Conservation (phyloP, 2,888 invertebrate species). For the Oscheius sp. region DNA sequence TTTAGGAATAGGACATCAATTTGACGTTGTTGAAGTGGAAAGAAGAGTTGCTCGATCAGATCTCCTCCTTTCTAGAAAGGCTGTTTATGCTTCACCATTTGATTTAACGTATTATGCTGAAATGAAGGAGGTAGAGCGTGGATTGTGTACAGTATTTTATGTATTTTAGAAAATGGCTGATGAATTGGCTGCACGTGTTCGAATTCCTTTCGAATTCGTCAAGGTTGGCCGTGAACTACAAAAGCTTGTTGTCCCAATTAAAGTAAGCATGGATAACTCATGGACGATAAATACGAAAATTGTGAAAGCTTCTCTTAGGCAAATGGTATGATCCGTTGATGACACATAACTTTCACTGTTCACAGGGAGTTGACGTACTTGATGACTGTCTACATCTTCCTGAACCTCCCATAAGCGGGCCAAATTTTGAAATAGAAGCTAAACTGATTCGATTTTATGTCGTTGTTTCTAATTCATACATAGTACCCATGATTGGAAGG, state of each 20-base stretch:
- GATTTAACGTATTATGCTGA: constrained; percentile 68
- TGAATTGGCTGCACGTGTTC: constrained; percentile 63
- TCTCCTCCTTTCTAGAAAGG: constrained; percentile 61
- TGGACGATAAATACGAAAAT: constrained; percentile 65
- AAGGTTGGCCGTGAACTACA: constrained; percentile 60
- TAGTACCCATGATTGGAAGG: constrained; percentile 71
- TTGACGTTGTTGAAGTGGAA: constrained; percentile 67
- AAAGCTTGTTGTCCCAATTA: constrained; percentile 61
- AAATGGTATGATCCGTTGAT: constrained; percentile 42
- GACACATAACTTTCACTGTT: not conserved
- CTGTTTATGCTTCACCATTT: constrained; percentile 71
- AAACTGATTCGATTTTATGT: constrained; percentile 76
- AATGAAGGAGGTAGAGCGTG: constrained; percentile 61
- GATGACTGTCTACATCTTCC: constrained; percentile 85
- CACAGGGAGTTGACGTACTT: constrained; percentile 78
- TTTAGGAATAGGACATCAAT: constrained; percentile 70
- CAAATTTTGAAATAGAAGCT: constrained; percentile 83
- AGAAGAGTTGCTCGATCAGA: constrained; percentile 59
- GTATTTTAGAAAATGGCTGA: constrained; percentile 65
- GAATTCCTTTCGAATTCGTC: constrained; percentile 66
- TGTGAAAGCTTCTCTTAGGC: constrained; percentile 60
- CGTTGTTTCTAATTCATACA: constrained; percentile 62
- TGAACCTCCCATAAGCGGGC: constrained; percentile 82
- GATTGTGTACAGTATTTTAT: not conserved
- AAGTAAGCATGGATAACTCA: constrained; percentile 67